Conservation (phyloP, 2,888 invertebrate genomes). For the Lasioglossum calceatum region DNA sequence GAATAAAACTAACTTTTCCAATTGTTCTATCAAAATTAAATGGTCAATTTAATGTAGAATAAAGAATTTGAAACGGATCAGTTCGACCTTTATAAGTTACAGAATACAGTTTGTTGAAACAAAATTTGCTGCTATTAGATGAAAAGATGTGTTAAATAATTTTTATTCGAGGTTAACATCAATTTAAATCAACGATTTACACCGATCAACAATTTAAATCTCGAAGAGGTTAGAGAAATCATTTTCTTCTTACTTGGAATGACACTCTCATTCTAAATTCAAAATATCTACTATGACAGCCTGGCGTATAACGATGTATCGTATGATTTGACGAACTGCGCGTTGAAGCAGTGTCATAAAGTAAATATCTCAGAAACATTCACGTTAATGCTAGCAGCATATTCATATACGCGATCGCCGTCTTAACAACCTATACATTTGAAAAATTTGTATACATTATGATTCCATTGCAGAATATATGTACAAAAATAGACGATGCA, state of each 20-base stretch:
- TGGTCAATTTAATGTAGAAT: no score
- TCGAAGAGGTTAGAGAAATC: background rate
- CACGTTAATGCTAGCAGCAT: conserved; percentile 65
- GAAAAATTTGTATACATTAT: background rate
- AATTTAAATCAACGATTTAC: no score
- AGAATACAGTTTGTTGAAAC: background rate
- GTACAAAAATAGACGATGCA: background rate
- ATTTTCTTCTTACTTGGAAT: background rate
- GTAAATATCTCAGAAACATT: background rate
- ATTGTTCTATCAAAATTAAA: no score
- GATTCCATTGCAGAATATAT: background rate
- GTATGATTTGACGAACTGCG: background rate
- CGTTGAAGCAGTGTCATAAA: background rate
- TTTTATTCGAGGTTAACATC: background rate
- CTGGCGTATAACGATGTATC: background rate
- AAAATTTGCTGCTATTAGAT: background rate
- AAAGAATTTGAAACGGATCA: no score
- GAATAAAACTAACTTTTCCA: no score
- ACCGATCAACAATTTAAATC: background rate
- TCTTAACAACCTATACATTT: conserved; percentile 68
- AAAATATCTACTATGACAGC: background rate
- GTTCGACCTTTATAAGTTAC: background rate
- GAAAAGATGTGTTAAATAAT: background rate
- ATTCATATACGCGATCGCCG: conserved; percentile 73
- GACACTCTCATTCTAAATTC: background rate